Evolutionary conservation across 1,140 invertebrate species (phyloP).

Genomic region (Drosophila orosa): DNA sequence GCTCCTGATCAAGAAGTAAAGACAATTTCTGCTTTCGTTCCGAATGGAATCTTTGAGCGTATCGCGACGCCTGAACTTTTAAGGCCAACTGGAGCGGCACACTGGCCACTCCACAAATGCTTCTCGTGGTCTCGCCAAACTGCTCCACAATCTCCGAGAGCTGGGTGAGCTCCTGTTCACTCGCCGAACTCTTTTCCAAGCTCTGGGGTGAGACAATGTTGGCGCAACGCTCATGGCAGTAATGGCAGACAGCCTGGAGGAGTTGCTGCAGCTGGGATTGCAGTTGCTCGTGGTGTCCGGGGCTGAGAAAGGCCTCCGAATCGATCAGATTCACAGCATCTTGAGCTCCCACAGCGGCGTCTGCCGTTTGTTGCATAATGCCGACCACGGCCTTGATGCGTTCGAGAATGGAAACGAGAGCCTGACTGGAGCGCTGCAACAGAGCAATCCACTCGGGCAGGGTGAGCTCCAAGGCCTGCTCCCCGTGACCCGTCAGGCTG

Average conservation of each 20-base stretch:
- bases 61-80: conserved; percentile 94
- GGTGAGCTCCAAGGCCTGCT: conserved; percentile 88
- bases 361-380: conserved; percentile 88
- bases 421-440: conserved; percentile 90
- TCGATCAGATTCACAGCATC: conserved; percentile 85
- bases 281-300: conserved; percentile 89
- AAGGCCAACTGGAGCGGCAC: conserved; percentile 92
- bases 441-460: conserved; percentile 92
- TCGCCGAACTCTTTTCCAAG: conserved; percentile 87
- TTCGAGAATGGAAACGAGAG: conserved; percentile 87
- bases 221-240: conserved; percentile 95
- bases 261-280: conserved; percentile 90
- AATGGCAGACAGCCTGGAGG: conserved; percentile 92
- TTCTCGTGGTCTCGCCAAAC: conserved; percentile 91
- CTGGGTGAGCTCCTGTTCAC: conserved; percentile 91
- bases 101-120: conserved; percentile 91
- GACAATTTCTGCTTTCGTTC: conserved; percentile 94
- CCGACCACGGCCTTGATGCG: conserved; percentile 89
- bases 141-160: conserved; percentile 91
- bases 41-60: conserved; percentile 95
- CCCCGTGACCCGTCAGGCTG: conserved; percentile 88
- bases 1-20: conserved; percentile 93
- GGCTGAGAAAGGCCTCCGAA: conserved; percentile 89
- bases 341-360: conserved; percentile 86
- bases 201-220: conserved; percentile 92